Evolutionary conservation across 2,888 invertebrate genomes (phyloP), one percentile per base, ranked within the genome.

Genomic region (Zhengitettix transpicula): DNA sequence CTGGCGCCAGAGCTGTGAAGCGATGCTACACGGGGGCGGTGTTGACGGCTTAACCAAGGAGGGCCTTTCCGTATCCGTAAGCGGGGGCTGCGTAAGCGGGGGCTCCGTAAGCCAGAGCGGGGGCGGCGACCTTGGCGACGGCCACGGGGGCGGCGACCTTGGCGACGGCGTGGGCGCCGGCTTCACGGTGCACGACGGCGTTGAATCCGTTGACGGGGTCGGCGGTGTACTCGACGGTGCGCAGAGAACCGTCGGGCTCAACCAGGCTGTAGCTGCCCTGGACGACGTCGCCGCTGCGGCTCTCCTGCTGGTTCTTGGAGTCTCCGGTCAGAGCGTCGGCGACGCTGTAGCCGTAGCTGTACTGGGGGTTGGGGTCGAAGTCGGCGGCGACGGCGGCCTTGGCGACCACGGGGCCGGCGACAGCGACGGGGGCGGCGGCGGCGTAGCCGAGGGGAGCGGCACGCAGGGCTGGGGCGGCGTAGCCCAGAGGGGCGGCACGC

Each of bases 401-500:
- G 47, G 60, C 55, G 15, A 59, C 60, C 16, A 47, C 59, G n/a
- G n/a, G n/a, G n/a, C n/a, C n/a, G n/a, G 52, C 58, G 41, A 40
- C 52, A 42, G 58, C 61, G 16, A 59, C 57, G 41, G 58, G 59
- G 58, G 63, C 59, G 52, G 60, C 61, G 54, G 56, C 58, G 55
- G 59, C 64, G 54, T 60, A 52, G 15, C 58, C 61, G 28, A 52
- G 60, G 41, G 56, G 58, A 15, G 62, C 58, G 52, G 64, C 64
- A 54, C 28, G 55, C 17, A 58, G 51, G 40, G 60, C 58, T 42
- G 58, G 57, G 9, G 56, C 59, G 52, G 60, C 60, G 58, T 61
- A 58, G 11, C 51, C 60, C 60, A 60, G 56, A 74, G n/a, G 73
- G 70, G 66, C 78, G 54, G 60, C 60, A 51, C 60, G 55, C 40